phyloP scores from a whole-genome alignment of 1,140 invertebrate species.

The Chlorops oryzae region DNA sequence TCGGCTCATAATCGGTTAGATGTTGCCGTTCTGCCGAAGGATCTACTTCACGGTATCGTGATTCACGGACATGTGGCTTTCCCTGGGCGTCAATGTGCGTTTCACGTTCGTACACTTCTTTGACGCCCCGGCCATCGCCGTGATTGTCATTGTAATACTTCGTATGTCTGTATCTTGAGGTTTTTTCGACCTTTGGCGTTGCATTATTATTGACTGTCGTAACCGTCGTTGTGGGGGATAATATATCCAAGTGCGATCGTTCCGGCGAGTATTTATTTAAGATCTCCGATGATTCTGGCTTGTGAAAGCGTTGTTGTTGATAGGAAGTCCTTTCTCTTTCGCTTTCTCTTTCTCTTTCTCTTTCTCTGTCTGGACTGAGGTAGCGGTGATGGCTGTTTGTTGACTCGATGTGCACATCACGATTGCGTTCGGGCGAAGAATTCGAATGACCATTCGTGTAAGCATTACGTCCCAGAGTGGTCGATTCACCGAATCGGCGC shows the following conservation, averaged over 20 bases:
- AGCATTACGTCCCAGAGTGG: slow-evolving; percentile 26
- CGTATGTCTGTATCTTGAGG: slow-evolving; percentile 38
- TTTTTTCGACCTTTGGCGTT: slow-evolving; percentile 32
- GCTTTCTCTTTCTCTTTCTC: background rate
- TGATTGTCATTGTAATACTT: slow-evolving; percentile 47
- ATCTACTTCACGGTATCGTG: slow-evolving; percentile 36
- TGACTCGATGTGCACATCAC: background rate
- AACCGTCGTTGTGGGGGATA: slow-evolving; percentile 10
- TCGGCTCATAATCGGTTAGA: slow-evolving; percentile 55
- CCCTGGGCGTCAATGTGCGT: slow-evolving; percentile 51
- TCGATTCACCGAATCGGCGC: slow-evolving; percentile 34
- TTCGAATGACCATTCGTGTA: slow-evolving; percentile 4
- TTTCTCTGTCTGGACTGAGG: slow-evolving; percentile 17
- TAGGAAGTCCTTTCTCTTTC: too few relatives aligned
- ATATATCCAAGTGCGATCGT: slow-evolving; percentile 24
- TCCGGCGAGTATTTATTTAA: slow-evolving; percentile 27
- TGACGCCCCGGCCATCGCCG: slow-evolving; percentile 47
- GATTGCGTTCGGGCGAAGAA: slow-evolving; percentile 13
- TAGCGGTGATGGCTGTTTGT: slow-evolving; percentile 11
- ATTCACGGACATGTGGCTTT: slow-evolving; percentile 55
- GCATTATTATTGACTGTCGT: slow-evolving; percentile 1
- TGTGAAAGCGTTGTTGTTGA: slow-evolving; percentile 27
- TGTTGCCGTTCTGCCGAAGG: slow-evolving; percentile 29
- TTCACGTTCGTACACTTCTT: slow-evolving; percentile 53
- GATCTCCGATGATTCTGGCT: slow-evolving; percentile 17